Percentiles rank a stretch among this genome's conserved stretches.
Evolutionary conservation across 2,797 vertebrate species (phyloP).

Genomic region (Jordanella pulchra): DNA sequence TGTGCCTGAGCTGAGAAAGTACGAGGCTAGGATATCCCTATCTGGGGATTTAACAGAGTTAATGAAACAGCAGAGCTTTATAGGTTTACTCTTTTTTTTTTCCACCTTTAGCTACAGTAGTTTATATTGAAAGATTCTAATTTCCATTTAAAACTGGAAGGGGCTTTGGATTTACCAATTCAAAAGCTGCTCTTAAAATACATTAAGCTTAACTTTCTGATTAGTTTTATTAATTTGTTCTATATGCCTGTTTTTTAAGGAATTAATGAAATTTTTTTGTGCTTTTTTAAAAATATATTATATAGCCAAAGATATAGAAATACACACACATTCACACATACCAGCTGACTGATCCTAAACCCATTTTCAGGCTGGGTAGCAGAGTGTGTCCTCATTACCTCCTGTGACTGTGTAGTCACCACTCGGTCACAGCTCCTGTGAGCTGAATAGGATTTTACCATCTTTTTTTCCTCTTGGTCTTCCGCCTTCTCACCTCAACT

Average conservation of each 20-base stretch:
- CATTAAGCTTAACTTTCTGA: background rate
- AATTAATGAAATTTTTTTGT: background rate
- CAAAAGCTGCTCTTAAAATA: background rate
- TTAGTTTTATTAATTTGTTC: constrained; percentile 35
- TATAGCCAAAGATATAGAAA: background rate
- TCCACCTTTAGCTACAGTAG: constrained; percentile 24
- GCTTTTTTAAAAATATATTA: too few species aligned
- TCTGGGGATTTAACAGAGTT: constrained; percentile 55
- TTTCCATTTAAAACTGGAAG: background rate
- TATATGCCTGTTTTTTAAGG: background rate
- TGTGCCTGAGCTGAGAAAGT: constrained; percentile 45
- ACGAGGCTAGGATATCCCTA: constrained; percentile 51
- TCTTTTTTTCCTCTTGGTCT: constrained; percentile 42
- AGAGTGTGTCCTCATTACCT: constrained; percentile 75
- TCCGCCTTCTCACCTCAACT: constrained; percentile 62
- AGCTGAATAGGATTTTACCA: constrained; percentile 64
- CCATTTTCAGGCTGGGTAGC: constrained; percentile 66
- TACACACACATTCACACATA: constrained; percentile 12
- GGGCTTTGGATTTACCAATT: constrained; percentile 1
- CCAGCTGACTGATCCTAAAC: constrained; percentile 48
- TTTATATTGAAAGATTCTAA: background rate
- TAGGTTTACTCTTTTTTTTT: constrained; percentile 11
- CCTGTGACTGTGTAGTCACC: constrained; percentile 67
- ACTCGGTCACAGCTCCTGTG: constrained; percentile 68
- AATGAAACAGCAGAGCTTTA: constrained; percentile 54